These are phyloP conservation scores for Galemys pyrenaicus DNA, from an alignment of 2,113 vertebrate species.

Conservation along the genomic window DNA sequence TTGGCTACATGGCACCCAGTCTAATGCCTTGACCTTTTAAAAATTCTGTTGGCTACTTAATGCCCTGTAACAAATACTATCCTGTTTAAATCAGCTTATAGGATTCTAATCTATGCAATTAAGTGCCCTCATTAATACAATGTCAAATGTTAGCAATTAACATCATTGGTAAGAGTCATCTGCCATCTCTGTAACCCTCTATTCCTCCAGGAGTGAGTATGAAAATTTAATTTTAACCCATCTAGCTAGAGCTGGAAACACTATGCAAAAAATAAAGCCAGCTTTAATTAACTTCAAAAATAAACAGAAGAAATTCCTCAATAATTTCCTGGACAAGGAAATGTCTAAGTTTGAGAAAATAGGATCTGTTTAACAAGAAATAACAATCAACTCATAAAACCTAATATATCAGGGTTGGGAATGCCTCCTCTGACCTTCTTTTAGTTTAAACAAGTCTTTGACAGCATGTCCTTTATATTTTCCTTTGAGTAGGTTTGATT, in stretches of 20 bases:
- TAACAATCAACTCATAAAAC: slow-evolving; percentile 31
- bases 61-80: background rate
- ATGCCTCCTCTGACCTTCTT: background rate
- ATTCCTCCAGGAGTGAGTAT: slow-evolving; percentile 4
- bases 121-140: background rate
- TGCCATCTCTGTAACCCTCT: background rate
- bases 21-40: background rate
- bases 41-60: background rate
- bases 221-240: slow-evolving; percentile 48
- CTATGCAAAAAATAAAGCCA: background rate
- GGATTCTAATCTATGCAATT: background rate
- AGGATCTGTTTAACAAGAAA: slow-evolving; percentile 23
- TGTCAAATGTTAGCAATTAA: slow-evolving; percentile 27
- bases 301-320: slow-evolving; percentile 8
- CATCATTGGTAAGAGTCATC: background rate
- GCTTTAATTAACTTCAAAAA: slow-evolving; percentile 12
- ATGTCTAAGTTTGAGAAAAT: slow-evolving; percentile 24
- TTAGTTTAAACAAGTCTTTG: background rate
- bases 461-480: background rate
- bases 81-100: slow-evolving; percentile 39
- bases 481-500: slow-evolving; percentile 31
- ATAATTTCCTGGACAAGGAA: slow-evolving; percentile 35
- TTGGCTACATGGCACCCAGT: background rate
- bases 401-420: background rate
- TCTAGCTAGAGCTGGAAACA: background rate